Evolutionary conservation across 2,113 vertebrate genomes (phyloP), one percentile per base, ranked within the genome.

Genomic region (Clinocottus analis): DNA sequence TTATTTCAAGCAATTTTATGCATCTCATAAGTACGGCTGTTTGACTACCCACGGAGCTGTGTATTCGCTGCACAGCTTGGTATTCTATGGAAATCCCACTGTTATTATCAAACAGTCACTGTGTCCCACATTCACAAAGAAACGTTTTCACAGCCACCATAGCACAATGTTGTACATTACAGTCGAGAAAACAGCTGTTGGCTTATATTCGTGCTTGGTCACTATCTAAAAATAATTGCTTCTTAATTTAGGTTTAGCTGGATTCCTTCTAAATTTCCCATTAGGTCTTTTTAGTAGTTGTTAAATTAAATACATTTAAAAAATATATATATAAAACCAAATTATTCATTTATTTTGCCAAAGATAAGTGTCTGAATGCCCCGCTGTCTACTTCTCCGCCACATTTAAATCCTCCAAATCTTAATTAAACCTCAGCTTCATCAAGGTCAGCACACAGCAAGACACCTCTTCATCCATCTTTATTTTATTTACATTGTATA

Each of bases 1-100:
- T 88, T 89, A 61, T 89, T 89, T 85, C n/a, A 64, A 80, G 77
- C 71, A 51, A 79, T 85, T 77, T 64, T 61, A 80, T 83, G 84
- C 86, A 81, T 88, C 74, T 89, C 78, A 67, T 82, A 85, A 84
- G 83, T 76, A 56, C 53, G 62, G 74, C 55, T 80, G 80, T 89
- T 89, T 88, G 81, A 87, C 75, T 70, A 51, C 85, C 89, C 83
- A 76, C 7, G 0, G 79, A 80, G 80, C 65, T 84, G 77, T 82
- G 79, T 84, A 60, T 83, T 79, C 61, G 8, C 75, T 35, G 81
- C 84, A 82, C 88, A 87, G 85, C 79, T 85, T 86, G 85, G 65
- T 72, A 56, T 67, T 74, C 82, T 61, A 85, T 85, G 70, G 77
- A 86, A 72, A 83, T 79, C 49, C 60, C 51, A 53, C 60, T 45